Base-by-base conservation (phyloP, 2,797 vertebrate species). In the Podargus strigoides region DNA sequence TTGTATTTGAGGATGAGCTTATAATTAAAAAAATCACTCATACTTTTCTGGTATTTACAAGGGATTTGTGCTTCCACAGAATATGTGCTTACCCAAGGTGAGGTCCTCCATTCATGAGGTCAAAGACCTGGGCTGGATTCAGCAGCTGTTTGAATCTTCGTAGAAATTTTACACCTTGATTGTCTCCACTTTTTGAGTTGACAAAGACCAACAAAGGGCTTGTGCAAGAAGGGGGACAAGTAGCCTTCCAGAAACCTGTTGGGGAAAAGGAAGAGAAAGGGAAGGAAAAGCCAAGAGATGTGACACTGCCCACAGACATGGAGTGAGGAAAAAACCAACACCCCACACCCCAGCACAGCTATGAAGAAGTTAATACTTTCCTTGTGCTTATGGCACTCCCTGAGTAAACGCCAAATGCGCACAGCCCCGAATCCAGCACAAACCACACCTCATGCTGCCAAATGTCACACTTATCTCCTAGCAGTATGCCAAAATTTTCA, bases 71-170 rank as follows among this genome's bases (percentile, higher is more conserved):
- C 28, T 74, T 79, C 53, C 70, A 75, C 1, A 67, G 34, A 77
- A 3, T 11, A 63, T 85, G 84, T 66, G 73, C 98, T 94, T 97
- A 99, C 99, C 99, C 99, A 21, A 99, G 98, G 96, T 99, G 99
- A 21, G 99, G 99, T 14, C 99, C 99, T 96, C 99, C 99, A 21
- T 99, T 99, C 99, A 99, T 99, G 93, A 99, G 98, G 97, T 99
- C 99, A 41, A 99, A 99, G 92, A 99, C 99, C 95, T 99, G 99
- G 3, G 99, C 99, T 0, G 99, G 99, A 97, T 99, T 99, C 89
- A 99, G 98, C 83, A 99, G 98, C 89, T 99, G 99, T 75, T 99
- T 99, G 97, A 99, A 99, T 93, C 99, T 98, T 36, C 99, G 97
- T 58, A 99, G 98, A 97, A 99, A 99, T 97, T 99, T 99, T 44